Percentiles rank a stretch among this genome's conserved stretches.
These are phyloP conservation scores for Chrysaora quinquecirrha DNA, from an alignment of 30 jellyfish, hydroid and myxozoan genomes.

Conservation along the genomic window DNA sequence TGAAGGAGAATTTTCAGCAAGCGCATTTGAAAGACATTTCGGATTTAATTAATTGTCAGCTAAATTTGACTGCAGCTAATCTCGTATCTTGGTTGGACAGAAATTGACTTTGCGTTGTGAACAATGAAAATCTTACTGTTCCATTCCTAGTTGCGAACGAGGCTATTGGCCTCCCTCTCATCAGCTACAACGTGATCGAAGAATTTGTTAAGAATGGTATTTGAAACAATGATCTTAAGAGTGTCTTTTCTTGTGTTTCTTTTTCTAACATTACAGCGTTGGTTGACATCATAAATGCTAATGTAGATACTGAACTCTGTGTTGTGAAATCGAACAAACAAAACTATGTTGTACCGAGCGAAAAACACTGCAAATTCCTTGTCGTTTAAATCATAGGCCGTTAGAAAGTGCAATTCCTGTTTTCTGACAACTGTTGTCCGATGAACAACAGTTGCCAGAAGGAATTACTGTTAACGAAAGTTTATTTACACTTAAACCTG, in stretches of 20 bases:
- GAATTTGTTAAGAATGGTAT: conserved; percentile 1
- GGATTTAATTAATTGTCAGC: conserved; percentile 10
- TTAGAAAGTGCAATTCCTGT: conserved; percentile 10
- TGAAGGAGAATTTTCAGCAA: conserved; percentile 30
- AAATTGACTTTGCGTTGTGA: no score
- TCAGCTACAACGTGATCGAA: conserved; percentile 6
- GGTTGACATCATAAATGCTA: background rate
- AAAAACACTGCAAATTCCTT: conserved; percentile 6
- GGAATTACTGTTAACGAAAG: conserved; percentile 22
- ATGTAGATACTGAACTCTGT: conserved; percentile 13
- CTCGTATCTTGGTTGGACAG: conserved; percentile 10
- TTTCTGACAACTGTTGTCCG: conserved; percentile 8
- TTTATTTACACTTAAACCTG: conserved; percentile 23
- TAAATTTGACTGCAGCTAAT: conserved; percentile 18
- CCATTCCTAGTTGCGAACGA: conserved; percentile 22
- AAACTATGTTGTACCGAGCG: background rate
- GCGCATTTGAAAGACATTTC: conserved; percentile 18
- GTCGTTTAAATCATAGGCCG: conserved; percentile 23
- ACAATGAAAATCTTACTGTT: background rate
- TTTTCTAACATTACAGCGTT: background rate
- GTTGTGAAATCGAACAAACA: background rate
- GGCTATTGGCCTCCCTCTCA: conserved; percentile 5
- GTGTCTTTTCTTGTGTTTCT: conserved; percentile 8
- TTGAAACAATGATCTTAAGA: background rate
- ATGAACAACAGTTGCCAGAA: conserved; percentile 6